These are phyloP conservation scores for Diceros bicornis DNA, from an alignment of 2,797 vertebrate species.

Conservation along the genomic window DNA sequence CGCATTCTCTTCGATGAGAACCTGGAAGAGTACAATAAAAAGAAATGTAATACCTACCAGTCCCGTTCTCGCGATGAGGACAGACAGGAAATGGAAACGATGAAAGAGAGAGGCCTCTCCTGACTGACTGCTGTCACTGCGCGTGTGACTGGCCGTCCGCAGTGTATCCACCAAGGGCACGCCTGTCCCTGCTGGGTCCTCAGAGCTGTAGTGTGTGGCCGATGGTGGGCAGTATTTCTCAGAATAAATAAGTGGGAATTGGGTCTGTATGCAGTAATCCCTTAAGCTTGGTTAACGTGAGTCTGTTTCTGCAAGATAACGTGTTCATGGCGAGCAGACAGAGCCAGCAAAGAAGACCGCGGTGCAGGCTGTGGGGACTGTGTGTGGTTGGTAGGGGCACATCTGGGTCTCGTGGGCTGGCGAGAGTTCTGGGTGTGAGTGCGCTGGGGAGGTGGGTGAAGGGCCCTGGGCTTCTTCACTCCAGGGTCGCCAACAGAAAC, in stretches of 20 bases:
- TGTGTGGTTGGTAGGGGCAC: fast-evolving
- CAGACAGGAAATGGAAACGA: background rate
- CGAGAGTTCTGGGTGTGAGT: background rate
- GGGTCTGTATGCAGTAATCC: too few species aligned
- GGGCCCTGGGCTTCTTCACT: background rate
- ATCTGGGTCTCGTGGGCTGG: fast-evolving
- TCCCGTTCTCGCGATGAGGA: background rate
- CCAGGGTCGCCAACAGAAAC: background rate
- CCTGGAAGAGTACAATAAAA: too few species aligned
- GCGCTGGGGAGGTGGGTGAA: background rate
- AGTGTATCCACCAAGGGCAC: background rate
- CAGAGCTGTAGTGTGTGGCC: background rate
- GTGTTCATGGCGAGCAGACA: background rate
- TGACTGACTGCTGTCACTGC: background rate
- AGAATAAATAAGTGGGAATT: background rate
- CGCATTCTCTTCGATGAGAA: background rate
- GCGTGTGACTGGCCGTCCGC: background rate
- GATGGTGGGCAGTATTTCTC: background rate
- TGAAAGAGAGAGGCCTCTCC: background rate
- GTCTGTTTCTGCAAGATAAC: background rate
- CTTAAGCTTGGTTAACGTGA: background rate
- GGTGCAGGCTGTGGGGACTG: fast-evolving
- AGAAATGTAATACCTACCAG: background rate
- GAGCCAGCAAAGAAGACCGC: fast-evolving
- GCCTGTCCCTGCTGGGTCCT: background rate